Evolutionary conservation across 2,797 vertebrate species (phyloP).

Genomic region (Parauchenoglanis punctatus): DNA sequence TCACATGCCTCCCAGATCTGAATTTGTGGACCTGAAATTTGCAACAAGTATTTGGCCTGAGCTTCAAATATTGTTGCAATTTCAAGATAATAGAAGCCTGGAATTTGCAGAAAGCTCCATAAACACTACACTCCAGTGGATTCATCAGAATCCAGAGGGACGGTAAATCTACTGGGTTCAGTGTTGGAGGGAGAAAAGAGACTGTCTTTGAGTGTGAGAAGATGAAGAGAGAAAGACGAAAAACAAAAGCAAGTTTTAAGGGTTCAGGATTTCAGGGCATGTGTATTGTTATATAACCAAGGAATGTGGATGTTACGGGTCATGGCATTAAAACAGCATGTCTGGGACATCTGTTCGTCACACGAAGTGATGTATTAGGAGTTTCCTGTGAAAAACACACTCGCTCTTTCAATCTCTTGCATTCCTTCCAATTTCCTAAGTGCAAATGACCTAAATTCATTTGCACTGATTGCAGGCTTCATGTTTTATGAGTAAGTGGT

Average conservation of each 20-base stretch:
- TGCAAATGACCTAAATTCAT: background rate
- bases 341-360: background rate
- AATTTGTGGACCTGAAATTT: background rate
- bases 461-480: background rate
- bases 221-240: constrained; percentile 2
- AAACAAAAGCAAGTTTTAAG: background rate
- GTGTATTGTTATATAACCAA: background rate
- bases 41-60: background rate
- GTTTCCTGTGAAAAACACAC: background rate
- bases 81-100: constrained; percentile 19
- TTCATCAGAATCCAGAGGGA: constrained; percentile 14
- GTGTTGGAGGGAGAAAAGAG: background rate
- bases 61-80: constrained; percentile 22
- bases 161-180: constrained; percentile 32
- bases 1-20: background rate
- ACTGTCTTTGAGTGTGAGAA: constrained; percentile 3
- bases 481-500: background rate
- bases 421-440: background rate
- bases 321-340: background rate
- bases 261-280: background rate
- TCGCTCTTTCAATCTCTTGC: background rate
- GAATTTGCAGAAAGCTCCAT: constrained; percentile 22
- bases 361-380: background rate
- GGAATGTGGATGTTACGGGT: background rate
- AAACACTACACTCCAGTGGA: constrained; percentile 18